These are phyloP conservation scores for Zingel zingel DNA, from an alignment of 2,113 vertebrate genomes.

Conservation along the genomic window DNA sequence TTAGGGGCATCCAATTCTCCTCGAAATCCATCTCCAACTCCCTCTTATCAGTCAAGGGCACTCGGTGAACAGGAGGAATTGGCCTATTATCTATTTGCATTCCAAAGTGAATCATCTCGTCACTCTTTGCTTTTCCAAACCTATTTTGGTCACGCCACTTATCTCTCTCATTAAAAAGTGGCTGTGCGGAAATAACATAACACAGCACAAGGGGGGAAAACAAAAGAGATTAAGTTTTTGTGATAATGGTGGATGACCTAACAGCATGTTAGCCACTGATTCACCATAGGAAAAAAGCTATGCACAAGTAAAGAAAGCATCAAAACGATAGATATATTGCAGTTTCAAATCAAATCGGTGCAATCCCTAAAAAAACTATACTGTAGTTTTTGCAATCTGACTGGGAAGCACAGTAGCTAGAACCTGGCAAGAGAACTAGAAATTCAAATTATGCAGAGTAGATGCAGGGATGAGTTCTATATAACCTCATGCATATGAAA, in stretches of 20 bases:
- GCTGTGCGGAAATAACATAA: conserved; percentile 6
- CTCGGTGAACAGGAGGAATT: conserved; percentile 57
- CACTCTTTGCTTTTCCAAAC: conserved; percentile 45
- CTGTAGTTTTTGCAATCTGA: neutral
- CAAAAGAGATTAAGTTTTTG: neutral
- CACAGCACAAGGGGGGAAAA: neutral
- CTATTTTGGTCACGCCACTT: conserved; percentile 35
- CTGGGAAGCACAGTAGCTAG: conserved; percentile 9
- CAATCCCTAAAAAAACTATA: conserved; percentile 11
- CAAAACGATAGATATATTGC: neutral
- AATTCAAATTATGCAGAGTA: conserved; percentile 29
- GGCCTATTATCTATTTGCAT: conserved; percentile 66
- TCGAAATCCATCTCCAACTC: conserved; percentile 66
- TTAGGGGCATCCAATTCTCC: conserved; percentile 62
- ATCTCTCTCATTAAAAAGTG: conserved; percentile 53
- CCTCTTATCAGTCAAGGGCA: conserved; percentile 67
- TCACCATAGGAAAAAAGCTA: conserved; percentile 1
- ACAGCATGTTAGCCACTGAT: neutral
- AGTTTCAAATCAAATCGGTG: conserved; percentile 31
- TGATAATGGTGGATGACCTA: neutral
- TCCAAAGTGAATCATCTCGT: conserved; percentile 57
- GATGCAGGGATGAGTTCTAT: conserved; percentile 17
- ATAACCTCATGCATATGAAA: conserved; percentile 35
- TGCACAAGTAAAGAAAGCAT: neutral
- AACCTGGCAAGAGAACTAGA: conserved; percentile 10